Conservation (phyloP, 2,113 vertebrate genomes). For the Oncorhynchus mykiss region DNA sequence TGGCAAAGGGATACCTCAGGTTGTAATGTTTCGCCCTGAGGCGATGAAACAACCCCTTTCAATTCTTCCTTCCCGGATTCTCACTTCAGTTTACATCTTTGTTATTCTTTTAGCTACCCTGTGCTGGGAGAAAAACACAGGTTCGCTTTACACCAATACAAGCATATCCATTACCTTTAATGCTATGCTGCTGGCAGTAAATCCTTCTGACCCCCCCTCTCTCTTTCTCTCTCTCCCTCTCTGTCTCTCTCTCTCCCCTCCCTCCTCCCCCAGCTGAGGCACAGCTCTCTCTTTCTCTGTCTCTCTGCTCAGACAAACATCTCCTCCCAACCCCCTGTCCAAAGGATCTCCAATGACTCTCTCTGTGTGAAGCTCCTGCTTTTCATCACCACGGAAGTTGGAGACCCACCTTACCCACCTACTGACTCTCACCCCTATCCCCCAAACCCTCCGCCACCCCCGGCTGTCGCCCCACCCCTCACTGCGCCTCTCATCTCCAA, state of each 20-base stretch:
- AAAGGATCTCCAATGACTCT: too few relatives aligned
- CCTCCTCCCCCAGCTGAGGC: constrained; percentile 40
- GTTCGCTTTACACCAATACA: constrained; percentile 68
- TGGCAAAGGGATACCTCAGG: constrained; percentile 43
- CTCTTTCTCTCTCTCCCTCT: constrained; percentile 21
- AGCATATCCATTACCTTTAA: constrained; percentile 77
- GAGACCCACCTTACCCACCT: constrained; percentile 46
- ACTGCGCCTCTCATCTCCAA: constrained; percentile 39
- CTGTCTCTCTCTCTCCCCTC: constrained; percentile 1
- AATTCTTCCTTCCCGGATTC: constrained; percentile 61
- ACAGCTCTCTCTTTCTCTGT: constrained; percentile 13
- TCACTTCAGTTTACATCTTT: constrained; percentile 60
- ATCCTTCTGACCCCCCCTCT: constrained; percentile 69
- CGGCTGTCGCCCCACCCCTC: constrained; percentile 13
- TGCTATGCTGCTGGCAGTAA: constrained; percentile 67
- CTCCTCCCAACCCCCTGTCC: too few relatives aligned
- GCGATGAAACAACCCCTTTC: constrained; percentile 61
- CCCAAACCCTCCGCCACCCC: constrained; percentile 21
- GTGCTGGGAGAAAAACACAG: constrained; percentile 58
- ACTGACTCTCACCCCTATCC: constrained; percentile 32
- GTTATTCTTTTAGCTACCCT: constrained; percentile 62
- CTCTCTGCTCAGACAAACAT: neutral
- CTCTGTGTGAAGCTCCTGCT: constrained; percentile 9
- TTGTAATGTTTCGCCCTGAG: constrained; percentile 54
- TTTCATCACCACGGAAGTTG: constrained; percentile 15